Base-by-base conservation (phyloP, 2,113 vertebrate species). In the Nicator chloris region DNA sequence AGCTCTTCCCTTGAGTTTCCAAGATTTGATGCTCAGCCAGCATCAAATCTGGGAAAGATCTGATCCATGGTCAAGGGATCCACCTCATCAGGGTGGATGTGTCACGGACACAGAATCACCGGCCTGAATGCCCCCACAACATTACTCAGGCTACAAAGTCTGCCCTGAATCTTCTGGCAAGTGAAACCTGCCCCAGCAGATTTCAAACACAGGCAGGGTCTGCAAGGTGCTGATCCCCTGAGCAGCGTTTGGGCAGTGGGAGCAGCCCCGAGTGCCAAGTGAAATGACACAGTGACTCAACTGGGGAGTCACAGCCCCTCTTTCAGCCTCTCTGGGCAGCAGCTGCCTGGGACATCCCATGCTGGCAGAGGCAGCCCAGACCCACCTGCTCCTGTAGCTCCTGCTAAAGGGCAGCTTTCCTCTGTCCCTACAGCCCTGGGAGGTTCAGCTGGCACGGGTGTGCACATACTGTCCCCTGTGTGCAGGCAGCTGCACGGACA, bases 201-300 rank as follows among this genome's bases (percentile, higher is more conserved):
- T 5, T 10, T 28, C 35, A 24, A 18, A 26, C 3, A 2, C 31
- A 39, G 73, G 54, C 45, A 61, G 57, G 49, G 21, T 42, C 39
- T 56, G 40, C 18, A 35, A 19, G 39, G n/a, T 8, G 4, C 12
- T 10, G 54, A 39, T 72, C 6, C 33, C 42, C 82, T 7, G 12
- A n/a, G 53, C 56, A 44, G 64, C 0, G 1, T 64, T 28, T 4
- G 2, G 1, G 21, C 1, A 2, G 23, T 12, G 24, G 72, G 70
- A 88, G 26, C 35, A 72, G 47, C 30, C 26, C 1, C 0, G 26
- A 66, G 26, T 5, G 1, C 37, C 39, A n/a, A 49, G 20, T 0
- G 3, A 28, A 61, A 39, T 2, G 3, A 10, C 1, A 1, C 1
- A 1, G 47, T 40, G 84, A n/a, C 78, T 54, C 60, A 13, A 39